phyloP scores from a whole-genome alignment of 2,888 invertebrate genomes.

The Neria commutata region DNA sequence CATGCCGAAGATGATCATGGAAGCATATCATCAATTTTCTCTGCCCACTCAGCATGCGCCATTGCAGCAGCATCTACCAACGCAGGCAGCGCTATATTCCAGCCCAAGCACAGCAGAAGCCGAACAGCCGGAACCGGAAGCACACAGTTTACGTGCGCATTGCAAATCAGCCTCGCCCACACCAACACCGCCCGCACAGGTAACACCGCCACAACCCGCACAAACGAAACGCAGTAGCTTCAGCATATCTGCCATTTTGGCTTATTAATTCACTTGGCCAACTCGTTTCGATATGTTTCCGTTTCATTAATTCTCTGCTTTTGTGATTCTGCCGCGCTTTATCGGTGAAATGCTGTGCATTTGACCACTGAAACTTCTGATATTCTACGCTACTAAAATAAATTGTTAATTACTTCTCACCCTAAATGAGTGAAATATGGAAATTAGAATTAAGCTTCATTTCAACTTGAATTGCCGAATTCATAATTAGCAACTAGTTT shows the following conservation, averaged over 20 bases:
- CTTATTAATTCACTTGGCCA: conserved; percentile 35
- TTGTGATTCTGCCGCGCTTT: too few relatives aligned
- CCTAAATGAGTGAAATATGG: too few relatives aligned
- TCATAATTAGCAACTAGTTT: too few relatives aligned
- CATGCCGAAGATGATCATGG: conserved; percentile 21
- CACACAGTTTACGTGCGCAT: too few relatives aligned
- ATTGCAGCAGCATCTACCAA: not conserved
- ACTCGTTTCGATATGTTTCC: not conserved
- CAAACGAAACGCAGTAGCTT: conserved; percentile 56
- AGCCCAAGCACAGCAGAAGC: not conserved
- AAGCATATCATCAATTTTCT: not conserved
- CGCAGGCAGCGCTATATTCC: not conserved
- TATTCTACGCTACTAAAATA: too few relatives aligned
- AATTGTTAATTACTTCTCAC: too few relatives aligned
- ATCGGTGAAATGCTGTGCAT: too few relatives aligned
- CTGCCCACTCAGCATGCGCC: not conserved
- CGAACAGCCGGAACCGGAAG: not conserved
- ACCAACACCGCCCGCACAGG: conserved; percentile 5
- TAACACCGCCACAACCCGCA: conserved; percentile 6
- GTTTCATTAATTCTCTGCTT: not conserved
- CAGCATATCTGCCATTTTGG: conserved; percentile 61
- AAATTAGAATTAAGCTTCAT: too few relatives aligned
- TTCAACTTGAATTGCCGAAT: too few relatives aligned
- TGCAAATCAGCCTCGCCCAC: conserved; percentile 18
- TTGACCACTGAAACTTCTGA: too few relatives aligned